phyloP scores from a whole-genome alignment of 2,113 vertebrate genomes.

The Platysteira castanea region DNA sequence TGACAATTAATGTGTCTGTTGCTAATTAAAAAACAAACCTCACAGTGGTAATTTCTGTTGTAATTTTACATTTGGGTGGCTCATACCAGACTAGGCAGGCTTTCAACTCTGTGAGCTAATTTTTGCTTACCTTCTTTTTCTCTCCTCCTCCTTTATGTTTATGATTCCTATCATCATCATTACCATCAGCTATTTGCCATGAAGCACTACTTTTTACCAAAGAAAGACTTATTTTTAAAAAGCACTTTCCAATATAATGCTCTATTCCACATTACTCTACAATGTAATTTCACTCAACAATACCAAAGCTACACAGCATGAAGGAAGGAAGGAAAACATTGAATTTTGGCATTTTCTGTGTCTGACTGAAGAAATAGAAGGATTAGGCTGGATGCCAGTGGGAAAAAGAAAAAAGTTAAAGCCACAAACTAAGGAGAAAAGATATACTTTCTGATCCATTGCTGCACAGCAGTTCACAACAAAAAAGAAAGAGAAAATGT shows the following conservation, averaged over 20 bases:
- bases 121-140: background rate
- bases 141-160: background rate
- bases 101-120: background rate
- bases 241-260: background rate
- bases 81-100: background rate
- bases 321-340: background rate
- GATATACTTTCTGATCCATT: background rate
- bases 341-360: background rate
- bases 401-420: background rate
- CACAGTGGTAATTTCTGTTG: background rate
- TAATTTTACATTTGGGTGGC: constrained; percentile 1
- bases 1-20: constrained; percentile 6
- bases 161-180: background rate
- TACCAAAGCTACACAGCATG: background rate
- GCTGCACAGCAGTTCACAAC: background rate
- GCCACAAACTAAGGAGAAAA: background rate
- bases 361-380: background rate
- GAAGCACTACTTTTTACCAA: background rate
- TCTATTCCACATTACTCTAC: background rate
- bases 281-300: background rate
- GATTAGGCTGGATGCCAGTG: background rate
- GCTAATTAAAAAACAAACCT: constrained; percentile 43
- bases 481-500: background rate
- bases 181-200: background rate
- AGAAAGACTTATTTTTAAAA: background rate